These are phyloP conservation scores for Rhinoraja longicauda DNA, from an alignment of 2,797 vertebrate species.

Conservation along the genomic window DNA sequence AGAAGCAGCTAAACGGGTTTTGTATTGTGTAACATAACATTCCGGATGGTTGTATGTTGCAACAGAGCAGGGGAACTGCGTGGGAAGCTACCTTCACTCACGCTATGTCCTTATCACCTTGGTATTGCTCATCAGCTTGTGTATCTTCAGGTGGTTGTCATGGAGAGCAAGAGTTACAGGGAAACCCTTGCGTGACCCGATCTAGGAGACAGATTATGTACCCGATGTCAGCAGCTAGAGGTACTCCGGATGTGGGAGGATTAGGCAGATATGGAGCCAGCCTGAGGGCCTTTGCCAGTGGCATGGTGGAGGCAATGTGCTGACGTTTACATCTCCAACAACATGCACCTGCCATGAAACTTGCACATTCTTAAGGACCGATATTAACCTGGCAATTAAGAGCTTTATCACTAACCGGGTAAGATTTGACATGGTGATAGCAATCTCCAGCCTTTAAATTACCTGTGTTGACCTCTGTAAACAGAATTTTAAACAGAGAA, in stretches of 20 bases:
- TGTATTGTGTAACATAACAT: conserved; percentile 16
- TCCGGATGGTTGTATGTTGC: neutral
- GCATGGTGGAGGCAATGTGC: neutral
- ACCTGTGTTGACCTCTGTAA: neutral
- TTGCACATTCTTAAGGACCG: neutral
- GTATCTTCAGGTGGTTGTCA: neutral
- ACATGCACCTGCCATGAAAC: neutral
- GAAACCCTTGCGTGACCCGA: conserved; percentile 12
- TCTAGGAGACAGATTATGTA: neutral
- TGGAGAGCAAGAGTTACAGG: neutral
- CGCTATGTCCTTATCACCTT: neutral
- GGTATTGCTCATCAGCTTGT: neutral
- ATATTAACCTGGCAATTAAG: neutral
- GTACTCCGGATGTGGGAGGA: neutral
- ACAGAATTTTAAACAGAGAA: neutral
- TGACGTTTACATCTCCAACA: neutral
- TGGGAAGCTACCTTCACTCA: conserved; percentile 28
- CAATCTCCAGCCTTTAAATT: neutral
- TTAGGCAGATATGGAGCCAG: neutral
- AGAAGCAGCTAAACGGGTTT: neutral
- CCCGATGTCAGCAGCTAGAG: neutral
- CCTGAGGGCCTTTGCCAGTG: neutral
- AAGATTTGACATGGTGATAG: neutral
- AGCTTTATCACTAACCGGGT: neutral
- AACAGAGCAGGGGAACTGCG: conserved; percentile 25